Evolutionary conservation across 2,797 vertebrate genomes (phyloP).

Genomic region (Taenioides sp.): DNA sequence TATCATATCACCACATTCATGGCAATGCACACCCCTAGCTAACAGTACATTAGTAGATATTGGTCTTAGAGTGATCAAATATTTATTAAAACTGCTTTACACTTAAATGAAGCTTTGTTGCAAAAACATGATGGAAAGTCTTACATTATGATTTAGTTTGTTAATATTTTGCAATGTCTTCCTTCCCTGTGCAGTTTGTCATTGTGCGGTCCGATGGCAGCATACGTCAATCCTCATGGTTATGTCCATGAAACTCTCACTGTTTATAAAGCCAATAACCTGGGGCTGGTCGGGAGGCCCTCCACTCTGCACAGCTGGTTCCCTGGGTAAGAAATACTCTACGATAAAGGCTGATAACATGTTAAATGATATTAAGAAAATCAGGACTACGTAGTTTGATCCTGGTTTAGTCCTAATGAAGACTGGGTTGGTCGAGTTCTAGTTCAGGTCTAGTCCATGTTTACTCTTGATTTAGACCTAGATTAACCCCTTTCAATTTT

Average conservation of each 20-base stretch:
- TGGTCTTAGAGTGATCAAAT: background rate
- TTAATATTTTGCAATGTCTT: background rate
- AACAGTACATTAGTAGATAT: too few relatives aligned
- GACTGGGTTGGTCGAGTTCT: too few relatives aligned
- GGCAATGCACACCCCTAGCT: too few relatives aligned
- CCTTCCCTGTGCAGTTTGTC: constrained; percentile 81
- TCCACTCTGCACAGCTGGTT: constrained; percentile 99
- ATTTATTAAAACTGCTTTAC: background rate
- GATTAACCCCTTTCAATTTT: too few relatives aligned
- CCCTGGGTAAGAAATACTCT: constrained; percentile 85
- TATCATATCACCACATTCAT: too few relatives aligned
- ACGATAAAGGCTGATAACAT: background rate
- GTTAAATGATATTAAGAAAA: too few relatives aligned
- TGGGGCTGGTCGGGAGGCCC: constrained; percentile 88
- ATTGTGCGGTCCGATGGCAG: constrained; percentile 95
- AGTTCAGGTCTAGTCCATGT: too few relatives aligned
- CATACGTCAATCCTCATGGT: constrained; percentile 96
- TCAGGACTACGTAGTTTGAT: too few relatives aligned
- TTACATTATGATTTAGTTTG: background rate
- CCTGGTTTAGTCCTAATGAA: too few relatives aligned
- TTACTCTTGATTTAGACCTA: too few relatives aligned
- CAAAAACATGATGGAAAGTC: background rate
- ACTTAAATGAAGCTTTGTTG: background rate
- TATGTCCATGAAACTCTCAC: constrained; percentile 97
- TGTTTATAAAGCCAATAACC: constrained; percentile 92